Conservation (phyloP, 1,140 invertebrate genomes). For the Penaeus japonicus region DNA sequence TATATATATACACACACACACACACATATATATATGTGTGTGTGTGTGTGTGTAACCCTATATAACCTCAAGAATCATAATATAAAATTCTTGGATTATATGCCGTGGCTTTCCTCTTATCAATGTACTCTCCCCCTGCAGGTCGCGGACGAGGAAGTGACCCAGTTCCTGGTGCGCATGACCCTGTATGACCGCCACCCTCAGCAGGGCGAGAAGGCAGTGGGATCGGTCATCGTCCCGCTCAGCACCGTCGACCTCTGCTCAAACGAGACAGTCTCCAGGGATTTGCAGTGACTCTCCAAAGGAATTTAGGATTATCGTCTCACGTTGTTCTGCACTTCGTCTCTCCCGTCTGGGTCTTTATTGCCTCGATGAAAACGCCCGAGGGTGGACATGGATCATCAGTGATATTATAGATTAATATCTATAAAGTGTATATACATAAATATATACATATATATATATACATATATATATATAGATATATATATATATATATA, state of each 20-base stretch:
- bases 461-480: not conserved
- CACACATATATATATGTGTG: too few relatives aligned
- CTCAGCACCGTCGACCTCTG: constrained; percentile 35
- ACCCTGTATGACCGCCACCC: constrained; percentile 51
- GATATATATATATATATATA: not conserved
- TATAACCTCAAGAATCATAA: too few relatives aligned
- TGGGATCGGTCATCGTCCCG: constrained; percentile 48
- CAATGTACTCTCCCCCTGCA: not conserved
- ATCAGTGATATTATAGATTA: not conserved
- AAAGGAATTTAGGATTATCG: not conserved
- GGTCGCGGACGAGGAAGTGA: constrained; percentile 46
- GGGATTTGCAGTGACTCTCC: constrained; percentile 33
- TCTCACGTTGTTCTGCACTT: not conserved
- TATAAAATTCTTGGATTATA: too few relatives aligned
- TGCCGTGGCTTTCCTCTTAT: not conserved
- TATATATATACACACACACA: too few relatives aligned
- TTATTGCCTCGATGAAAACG: not conserved
- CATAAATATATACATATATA: not conserved
- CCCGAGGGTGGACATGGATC: too few relatives aligned
- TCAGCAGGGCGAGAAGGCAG: constrained; percentile 31
- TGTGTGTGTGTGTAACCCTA: too few relatives aligned
- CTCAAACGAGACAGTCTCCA: constrained; percentile 27
- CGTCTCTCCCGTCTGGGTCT: not conserved
- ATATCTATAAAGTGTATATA: not conserved
- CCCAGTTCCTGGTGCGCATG: constrained; percentile 27